Evolutionary conservation across 92 coral and sea anemone species (phyloP), one percentile per base, ranked within the genome.

Genomic region (Bergia sp.): DNA sequence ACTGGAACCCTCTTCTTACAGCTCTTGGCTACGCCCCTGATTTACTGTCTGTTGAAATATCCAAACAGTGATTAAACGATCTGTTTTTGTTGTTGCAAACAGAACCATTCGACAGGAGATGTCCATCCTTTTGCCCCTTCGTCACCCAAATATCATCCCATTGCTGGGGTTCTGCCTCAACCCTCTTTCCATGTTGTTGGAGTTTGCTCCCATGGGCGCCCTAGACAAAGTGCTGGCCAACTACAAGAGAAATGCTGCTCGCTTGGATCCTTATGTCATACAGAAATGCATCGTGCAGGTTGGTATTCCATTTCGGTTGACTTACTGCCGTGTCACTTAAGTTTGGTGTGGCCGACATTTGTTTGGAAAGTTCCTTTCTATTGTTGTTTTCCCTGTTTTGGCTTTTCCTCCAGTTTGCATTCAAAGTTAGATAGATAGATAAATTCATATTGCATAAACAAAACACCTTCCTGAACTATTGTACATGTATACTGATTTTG

Each of bases 261-360:
- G 98, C 0, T 94, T 97, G 0, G 95, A 95, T 80, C 95, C 98
- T 42, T 97, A 91, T 89, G 98, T 97, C 81, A 92, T 94, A 69
- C 97, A 95, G 95, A 97, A 97, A 78, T 97, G 99, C 88, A 93
- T 96, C 55, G 95, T 95, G 10, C 99, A 97, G 99, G 99, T 96
- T 57, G 2, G 73, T 86, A 75, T 2, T 5, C 5, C 16, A 1
- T 64, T 16, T 84, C 58, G 23, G 53, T 37, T 84, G 29, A 41
- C 20, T 61, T 61, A 20, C 69, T 61, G 69, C 23, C 7, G 53
- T 76, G 80, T 13, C 41, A n/a, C 39, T 16, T 10, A 29, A 5
- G 5, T 29, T 4, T 29, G 37, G 42, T 20, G 38, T 73, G 41
- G 6, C 15, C 18, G 7, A 8, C 20, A 41, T 6, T 73, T 73